Percentiles rank a stretch among this genome's conserved stretches.
Conservation (phyloP, 2,113 vertebrate genomes). For the Arizona elegans region DNA sequence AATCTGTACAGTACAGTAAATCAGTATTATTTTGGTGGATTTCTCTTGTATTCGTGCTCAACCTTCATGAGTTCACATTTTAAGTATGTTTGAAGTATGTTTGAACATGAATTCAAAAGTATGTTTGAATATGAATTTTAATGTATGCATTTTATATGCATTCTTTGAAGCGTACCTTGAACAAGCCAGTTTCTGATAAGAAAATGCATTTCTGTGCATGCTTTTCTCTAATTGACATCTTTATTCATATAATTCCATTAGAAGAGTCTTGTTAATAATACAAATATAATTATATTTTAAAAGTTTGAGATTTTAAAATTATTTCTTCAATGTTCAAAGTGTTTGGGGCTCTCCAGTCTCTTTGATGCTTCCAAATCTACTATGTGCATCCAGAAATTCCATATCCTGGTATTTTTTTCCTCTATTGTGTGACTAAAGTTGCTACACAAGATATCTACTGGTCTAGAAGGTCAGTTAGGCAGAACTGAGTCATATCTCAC, state of each 20-base stretch:
- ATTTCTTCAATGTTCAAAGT: background rate
- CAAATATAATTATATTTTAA: background rate
- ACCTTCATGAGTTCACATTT: background rate
- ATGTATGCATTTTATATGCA: background rate
- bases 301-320: background rate
- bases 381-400: background rate
- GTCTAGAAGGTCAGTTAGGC: background rate
- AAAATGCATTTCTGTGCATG: background rate
- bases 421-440: background rate
- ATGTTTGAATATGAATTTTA: background rate
- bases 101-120: background rate
- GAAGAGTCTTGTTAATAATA: background rate
- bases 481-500: background rate
- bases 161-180: background rate
- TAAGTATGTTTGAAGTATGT: background rate
- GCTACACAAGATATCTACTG: background rate
- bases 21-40: background rate
- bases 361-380: background rate
- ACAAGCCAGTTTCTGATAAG: background rate
- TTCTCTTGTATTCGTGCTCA: background rate
- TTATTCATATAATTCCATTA: background rate
- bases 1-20: no score
- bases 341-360: background rate
- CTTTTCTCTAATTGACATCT: background rate
- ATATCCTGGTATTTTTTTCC: background rate